Conservation (phyloP, 2,888 invertebrate genomes). For the Xiphydria camelus region DNA sequence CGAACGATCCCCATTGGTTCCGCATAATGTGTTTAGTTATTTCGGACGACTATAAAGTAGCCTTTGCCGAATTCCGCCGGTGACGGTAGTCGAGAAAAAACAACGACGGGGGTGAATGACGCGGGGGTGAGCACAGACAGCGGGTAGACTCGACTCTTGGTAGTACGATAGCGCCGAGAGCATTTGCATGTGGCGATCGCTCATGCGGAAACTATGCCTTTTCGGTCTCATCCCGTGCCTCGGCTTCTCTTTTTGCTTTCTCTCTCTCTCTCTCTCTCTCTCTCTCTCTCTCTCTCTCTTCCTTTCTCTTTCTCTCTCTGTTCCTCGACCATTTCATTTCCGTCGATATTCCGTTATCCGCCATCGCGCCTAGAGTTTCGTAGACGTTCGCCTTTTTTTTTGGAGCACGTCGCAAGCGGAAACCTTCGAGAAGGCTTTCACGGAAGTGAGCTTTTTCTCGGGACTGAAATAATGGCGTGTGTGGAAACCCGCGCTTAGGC, state of each 20-base stretch:
- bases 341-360: no score
- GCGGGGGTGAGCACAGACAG: constrained; percentile 2
- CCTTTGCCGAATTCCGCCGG: constrained; percentile 18
- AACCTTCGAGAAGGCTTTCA: no score
- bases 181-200: constrained; percentile 55
- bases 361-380: no score
- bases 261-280: background rate
- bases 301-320: background rate
- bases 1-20: no score
- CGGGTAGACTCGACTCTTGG: constrained; percentile 2
- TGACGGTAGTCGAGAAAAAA: constrained; percentile 29
- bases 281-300: background rate
- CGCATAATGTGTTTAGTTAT: constrained; percentile 2
- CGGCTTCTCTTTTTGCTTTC: background rate
- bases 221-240: no score
- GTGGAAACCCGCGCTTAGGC: no score
- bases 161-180: constrained; percentile 31
- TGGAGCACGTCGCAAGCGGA: no score
- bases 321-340: no score
- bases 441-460: no score
- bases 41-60: constrained; percentile 27
- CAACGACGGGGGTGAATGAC: constrained; percentile 21
- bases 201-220: constrained; percentile 40
- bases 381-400: no score
- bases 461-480: no score